Base-by-base conservation (phyloP, 2,113 vertebrate genomes). In the Sminthopsis crassicaudata region DNA sequence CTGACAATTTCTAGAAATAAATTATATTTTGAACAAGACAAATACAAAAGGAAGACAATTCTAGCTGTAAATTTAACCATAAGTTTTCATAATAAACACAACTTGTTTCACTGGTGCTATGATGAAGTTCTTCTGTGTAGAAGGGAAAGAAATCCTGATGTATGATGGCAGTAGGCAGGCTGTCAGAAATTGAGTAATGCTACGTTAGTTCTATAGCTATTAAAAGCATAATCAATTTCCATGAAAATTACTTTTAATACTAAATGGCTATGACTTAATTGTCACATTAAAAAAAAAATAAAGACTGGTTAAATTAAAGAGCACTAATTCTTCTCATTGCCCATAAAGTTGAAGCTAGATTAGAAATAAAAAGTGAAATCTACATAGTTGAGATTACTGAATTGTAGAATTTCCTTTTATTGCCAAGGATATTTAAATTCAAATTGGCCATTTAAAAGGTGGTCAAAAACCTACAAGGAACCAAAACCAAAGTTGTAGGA, bases 261-360 rank as follows among this genome's bases (percentile, higher is more conserved):
- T 97, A 95, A 97, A 54, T 96, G 54, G 91, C 89, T 93, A 93
- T 95, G 95, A 53, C 92, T 94, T 95, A 95, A 97, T 95, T 93
- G 90, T 89, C 96, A 96, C 93, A 92, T 88, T 91, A 48, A 48
- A 50, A 50, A 50, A 50, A 50, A 50, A 50, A 51, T n/a, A 91
- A 95, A 93, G 91, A 95, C 19, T 89, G 91, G 57, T 53, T 95
- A 95, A 97, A 93, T 95, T 95, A 95, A 95, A 97, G 92, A 97
- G 90, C 55, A 88, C n/a, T 7, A 93, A 92, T 16, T 36, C 93
- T 16, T 94, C 91, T 94, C 93, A 93, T 96, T 94, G 91, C 90
- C 96, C 91, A 95, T 96, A 94, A 97, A 96, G 97, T 96, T 96
- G 96, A 93, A 97, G 96, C 51, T 60, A 93, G 54, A 94, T 84